phyloP scores from a whole-genome alignment of 2,888 invertebrate genomes.

The Drosophila demipolita region DNA sequence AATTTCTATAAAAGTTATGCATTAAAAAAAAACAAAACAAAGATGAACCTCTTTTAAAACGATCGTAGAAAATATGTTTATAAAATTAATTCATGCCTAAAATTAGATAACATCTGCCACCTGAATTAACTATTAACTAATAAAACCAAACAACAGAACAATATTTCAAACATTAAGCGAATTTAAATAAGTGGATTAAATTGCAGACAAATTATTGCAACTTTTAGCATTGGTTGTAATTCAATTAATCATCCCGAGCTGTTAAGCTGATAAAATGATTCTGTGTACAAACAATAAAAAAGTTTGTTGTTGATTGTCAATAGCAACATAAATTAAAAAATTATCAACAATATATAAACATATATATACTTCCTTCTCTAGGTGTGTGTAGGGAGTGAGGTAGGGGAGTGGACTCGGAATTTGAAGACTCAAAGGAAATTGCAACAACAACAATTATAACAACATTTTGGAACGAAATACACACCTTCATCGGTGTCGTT shows the following conservation, averaged over 20 bases:
- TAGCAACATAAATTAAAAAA: slow-evolving; percentile 4
- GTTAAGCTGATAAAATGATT: background rate
- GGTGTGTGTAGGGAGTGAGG: background rate
- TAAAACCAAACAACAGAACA: slow-evolving; percentile 27
- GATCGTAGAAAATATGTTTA: slow-evolving; percentile 3
- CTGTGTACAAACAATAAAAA: background rate
- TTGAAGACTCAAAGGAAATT: slow-evolving; percentile 26
- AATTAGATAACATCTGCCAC: slow-evolving; percentile 38
- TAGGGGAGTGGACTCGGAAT: background rate
- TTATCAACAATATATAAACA: background rate
- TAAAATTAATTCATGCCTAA: slow-evolving; percentile 23
- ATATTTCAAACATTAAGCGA: background rate
- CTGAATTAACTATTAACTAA: slow-evolving; percentile 16
- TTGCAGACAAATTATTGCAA: background rate
- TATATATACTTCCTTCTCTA: slow-evolving; percentile 5
- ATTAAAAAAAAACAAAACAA: background rate
- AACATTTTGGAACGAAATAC: slow-evolving; percentile 35
- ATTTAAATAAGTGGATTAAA: background rate
- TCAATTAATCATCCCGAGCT: background rate
- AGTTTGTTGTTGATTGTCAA: background rate
- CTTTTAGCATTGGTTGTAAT: background rate
- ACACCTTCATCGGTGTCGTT: slow-evolving; percentile 83
- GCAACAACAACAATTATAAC: slow-evolving; percentile 48
- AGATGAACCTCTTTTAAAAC: slow-evolving; percentile 6
- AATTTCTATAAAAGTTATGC: background rate